Conservation (phyloP, 1,140 invertebrate species). For the Adoxophyes honmai region DNA sequence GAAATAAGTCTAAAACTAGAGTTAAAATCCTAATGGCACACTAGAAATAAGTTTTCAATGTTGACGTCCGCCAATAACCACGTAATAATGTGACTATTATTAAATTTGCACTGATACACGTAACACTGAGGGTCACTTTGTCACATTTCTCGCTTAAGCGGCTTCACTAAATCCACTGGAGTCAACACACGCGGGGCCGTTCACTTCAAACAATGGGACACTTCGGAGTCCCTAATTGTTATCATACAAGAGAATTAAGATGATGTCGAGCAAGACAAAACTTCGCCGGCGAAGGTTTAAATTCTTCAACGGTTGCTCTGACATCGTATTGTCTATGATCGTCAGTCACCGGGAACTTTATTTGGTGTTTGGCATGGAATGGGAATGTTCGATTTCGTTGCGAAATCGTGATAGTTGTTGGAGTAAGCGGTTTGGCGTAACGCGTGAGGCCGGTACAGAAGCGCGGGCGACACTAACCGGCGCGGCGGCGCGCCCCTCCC, state of each 20-base stretch:
- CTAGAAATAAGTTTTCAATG: neutral
- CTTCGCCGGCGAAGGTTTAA: conserved; percentile 56
- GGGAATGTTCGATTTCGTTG: conserved; percentile 2
- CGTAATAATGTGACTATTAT: conserved; percentile 11
- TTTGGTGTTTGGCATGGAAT: conserved; percentile 11
- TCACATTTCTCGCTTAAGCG: conserved; percentile 8
- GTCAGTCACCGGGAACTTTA: neutral
- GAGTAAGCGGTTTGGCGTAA: conserved; percentile 13
- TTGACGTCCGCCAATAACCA: conserved; percentile 2
- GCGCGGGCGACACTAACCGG: conserved; percentile 52
- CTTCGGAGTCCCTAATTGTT: conserved; percentile 41
- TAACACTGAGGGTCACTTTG: neutral
- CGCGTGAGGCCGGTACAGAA: conserved; percentile 45
- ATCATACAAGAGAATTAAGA: conserved; percentile 70
- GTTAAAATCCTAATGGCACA: conserved; percentile 18
- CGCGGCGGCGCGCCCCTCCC: conserved; percentile 51
- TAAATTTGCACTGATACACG: conserved; percentile 14
- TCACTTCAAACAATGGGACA: conserved; percentile 18
- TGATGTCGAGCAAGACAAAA: conserved; percentile 53
- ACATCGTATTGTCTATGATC: conserved; percentile 48
- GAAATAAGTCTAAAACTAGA: neutral
- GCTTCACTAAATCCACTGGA: neutral
- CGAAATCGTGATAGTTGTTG: conserved; percentile 24
- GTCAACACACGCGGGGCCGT: conserved; percentile 15
- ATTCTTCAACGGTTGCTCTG: conserved; percentile 63